phyloP scores from a whole-genome alignment of 2,888 invertebrate species.

The Drosophila siamana region DNA sequence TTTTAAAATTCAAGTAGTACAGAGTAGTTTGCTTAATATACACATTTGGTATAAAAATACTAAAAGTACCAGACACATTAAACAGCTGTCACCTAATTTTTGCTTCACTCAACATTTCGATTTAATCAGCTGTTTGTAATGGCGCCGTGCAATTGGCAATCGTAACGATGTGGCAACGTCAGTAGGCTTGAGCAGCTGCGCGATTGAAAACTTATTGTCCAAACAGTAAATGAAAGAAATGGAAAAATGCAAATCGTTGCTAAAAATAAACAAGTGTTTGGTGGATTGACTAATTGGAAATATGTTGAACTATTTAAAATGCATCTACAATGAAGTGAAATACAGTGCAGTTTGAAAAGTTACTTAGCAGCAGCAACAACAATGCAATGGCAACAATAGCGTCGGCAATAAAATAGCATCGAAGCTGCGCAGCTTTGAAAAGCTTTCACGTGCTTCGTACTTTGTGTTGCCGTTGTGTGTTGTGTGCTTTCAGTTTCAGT shows the following conservation, averaged over 20 bases:
- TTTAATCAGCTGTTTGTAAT: conserved; percentile 15
- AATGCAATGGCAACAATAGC: conserved; percentile 20
- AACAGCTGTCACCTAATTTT: neutral
- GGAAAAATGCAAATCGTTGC: neutral
- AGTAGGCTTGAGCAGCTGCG: conserved; percentile 20
- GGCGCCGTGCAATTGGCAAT: neutral
- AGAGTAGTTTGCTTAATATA: no score
- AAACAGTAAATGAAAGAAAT: conserved; percentile 22
- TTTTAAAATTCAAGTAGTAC: no score
- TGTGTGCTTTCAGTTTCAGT: conserved; percentile 41
- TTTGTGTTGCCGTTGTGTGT: neutral
- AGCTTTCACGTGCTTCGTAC: conserved; percentile 17
- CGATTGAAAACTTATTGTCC: neutral
- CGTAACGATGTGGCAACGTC: conserved; percentile 19
- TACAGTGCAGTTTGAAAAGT: neutral
- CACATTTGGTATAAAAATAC: no score
- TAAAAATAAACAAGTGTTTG: neutral
- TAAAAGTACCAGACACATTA: neutral
- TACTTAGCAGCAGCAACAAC: conserved; percentile 4
- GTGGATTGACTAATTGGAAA: conserved; percentile 3
- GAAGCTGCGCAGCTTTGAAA: conserved; percentile 19
- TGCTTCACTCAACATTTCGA: no score
- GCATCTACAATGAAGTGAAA: neutral
- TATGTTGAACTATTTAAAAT: conserved; percentile 1
- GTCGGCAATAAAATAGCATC: conserved; percentile 18